Conservation (phyloP, 2,888 invertebrate species). For the Drosophila atripex region DNA sequence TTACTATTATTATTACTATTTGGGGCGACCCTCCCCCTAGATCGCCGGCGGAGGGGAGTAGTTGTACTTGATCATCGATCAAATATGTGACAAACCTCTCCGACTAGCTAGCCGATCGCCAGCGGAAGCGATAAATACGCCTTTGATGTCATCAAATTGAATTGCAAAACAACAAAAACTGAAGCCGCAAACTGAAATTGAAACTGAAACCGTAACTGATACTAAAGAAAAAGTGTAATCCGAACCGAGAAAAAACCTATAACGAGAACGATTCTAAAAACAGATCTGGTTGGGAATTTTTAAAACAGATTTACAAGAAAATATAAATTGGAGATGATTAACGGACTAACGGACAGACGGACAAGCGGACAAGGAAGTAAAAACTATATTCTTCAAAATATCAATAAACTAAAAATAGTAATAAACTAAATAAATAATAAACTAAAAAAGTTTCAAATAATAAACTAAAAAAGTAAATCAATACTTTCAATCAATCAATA, state of each 20-base stretch:
- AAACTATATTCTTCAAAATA: background rate
- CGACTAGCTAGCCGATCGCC: constrained; percentile 7
- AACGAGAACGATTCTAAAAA: constrained; percentile 14
- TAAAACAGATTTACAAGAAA: background rate
- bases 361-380: background rate
- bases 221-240: constrained; percentile 4
- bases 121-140: constrained; percentile 67
- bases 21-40: background rate
- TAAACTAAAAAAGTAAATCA: too few species aligned
- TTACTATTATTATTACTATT: constrained; percentile 2
- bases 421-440: too few species aligned
- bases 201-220: constrained; percentile 15
- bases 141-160: constrained; percentile 65
- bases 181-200: constrained; percentile 11
- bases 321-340: background rate
- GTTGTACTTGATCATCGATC: constrained; percentile 65
- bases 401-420: too few species aligned
- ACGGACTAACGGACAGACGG: too few species aligned
- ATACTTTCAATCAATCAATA: background rate
- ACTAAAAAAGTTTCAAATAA: too few species aligned
- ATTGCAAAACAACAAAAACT: constrained; percentile 36
- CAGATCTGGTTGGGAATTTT: background rate
- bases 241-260: background rate
- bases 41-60: background rate
- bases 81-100: constrained; percentile 26